Conservation (phyloP, 2,797 vertebrate species). For the Alcedo quadribrachys region DNA sequence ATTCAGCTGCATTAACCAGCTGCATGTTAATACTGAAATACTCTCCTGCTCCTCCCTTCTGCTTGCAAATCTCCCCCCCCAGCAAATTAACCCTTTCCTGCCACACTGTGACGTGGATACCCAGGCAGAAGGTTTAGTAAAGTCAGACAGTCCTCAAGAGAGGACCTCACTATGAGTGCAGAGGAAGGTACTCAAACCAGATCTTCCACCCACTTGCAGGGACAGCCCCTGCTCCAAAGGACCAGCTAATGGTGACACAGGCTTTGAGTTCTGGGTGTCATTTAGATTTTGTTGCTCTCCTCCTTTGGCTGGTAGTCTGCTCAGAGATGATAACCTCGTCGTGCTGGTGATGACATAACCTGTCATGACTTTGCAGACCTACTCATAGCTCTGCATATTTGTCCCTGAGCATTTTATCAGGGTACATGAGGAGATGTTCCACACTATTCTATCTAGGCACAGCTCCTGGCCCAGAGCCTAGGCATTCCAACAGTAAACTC, state of each 20-base stretch:
- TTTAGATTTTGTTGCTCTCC: background rate
- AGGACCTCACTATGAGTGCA: background rate
- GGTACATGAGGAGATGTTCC: slow-evolving; percentile 3
- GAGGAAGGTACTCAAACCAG: background rate
- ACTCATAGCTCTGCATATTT: background rate
- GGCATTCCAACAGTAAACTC: slow-evolving; percentile 19
- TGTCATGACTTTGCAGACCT: background rate
- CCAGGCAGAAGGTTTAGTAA: background rate
- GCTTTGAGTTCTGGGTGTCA: background rate
- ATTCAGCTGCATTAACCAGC: slow-evolving; percentile 64
- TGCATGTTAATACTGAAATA: slow-evolving; percentile 70
- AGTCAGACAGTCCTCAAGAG: background rate
- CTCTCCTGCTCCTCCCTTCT: background rate
- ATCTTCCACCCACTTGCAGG: background rate
- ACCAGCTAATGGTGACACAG: background rate
- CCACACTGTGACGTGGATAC: background rate
- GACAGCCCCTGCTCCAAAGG: background rate
- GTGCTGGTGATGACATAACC: rapidly evolving
- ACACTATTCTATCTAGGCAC: slow-evolving; percentile 1
- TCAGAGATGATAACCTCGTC: background rate
- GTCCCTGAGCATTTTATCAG: background rate
- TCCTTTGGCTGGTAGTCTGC: background rate
- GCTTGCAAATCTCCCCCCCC: background rate
- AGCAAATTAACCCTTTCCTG: slow-evolving; percentile 41
- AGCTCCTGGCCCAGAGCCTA: slow-evolving; percentile 41